phyloP scores from a whole-genome alignment of 2,113 vertebrate species.

The Lycaon pictus region DNA sequence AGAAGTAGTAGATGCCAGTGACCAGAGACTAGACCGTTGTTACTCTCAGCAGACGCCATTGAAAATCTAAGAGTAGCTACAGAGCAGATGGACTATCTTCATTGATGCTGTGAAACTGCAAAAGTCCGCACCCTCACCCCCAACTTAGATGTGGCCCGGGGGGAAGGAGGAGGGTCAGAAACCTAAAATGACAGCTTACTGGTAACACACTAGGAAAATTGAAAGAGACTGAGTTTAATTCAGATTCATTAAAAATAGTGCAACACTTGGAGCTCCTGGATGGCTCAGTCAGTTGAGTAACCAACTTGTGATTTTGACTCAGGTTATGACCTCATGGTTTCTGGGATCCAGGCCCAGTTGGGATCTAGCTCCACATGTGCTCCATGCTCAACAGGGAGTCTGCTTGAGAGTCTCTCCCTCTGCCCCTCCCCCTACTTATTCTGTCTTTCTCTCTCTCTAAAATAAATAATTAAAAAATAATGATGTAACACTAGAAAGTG shows the following conservation, averaged over 20 bases:
- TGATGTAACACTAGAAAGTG: conserved; percentile 2
- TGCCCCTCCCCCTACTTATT: neutral
- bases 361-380: too few species aligned
- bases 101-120: neutral
- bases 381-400: neutral
- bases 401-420: neutral
- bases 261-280: neutral
- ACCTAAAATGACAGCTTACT: neutral
- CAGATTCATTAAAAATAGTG: neutral
- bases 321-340: neutral
- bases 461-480: neutral
- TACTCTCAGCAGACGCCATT: neutral
- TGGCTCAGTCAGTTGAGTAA: neutral
- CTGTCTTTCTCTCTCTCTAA: neutral
- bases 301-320: neutral
- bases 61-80: neutral
- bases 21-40: neutral
- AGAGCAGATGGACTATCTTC: neutral
- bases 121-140: neutral
- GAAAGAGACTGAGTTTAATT: neutral
- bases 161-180: neutral
- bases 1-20: neutral
- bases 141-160: neutral
- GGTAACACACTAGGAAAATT: neutral
- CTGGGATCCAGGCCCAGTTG: neutral